Conservation (phyloP, 2,113 vertebrate species). For the Crotophaga sulcirostris region DNA sequence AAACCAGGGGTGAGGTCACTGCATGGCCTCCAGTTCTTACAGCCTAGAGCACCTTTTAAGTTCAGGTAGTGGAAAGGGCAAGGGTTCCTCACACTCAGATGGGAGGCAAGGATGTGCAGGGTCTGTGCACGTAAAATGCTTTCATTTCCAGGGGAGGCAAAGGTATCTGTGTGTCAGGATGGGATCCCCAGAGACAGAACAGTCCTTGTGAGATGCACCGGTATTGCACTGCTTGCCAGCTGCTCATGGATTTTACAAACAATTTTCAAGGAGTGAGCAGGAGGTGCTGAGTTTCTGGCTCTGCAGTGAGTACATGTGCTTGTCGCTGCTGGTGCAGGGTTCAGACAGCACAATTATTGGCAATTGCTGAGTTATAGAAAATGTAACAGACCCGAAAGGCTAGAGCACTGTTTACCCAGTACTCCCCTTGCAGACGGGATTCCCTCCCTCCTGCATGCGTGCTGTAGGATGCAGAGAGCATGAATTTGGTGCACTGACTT, state of each 20-base stretch:
- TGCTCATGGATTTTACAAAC: fast-evolving
- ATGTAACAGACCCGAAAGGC: background rate
- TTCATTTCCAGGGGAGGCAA: background rate
- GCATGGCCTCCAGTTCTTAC: background rate
- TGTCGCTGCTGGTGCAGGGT: background rate
- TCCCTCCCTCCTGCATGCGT: fast-evolving
- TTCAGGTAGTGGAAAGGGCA: background rate
- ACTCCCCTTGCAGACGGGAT: background rate
- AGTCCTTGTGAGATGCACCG: background rate
- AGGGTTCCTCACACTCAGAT: background rate
- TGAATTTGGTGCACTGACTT: background rate
- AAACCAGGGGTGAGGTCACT: background rate
- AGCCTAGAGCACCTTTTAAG: background rate
- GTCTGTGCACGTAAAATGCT: background rate
- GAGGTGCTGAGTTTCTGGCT: background rate
- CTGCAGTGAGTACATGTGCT: fast-evolving
- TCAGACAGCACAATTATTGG: background rate
- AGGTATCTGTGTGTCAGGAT: background rate
- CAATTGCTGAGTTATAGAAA: background rate
- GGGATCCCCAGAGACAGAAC: background rate
- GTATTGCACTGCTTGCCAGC: background rate
- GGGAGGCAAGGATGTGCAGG: background rate
- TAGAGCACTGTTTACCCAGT: background rate
- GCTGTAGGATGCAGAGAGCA: background rate
- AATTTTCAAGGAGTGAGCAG: background rate